Evolutionary conservation across 2,888 invertebrate genomes (phyloP).

Genomic region (Stenodema calcarata): DNA sequence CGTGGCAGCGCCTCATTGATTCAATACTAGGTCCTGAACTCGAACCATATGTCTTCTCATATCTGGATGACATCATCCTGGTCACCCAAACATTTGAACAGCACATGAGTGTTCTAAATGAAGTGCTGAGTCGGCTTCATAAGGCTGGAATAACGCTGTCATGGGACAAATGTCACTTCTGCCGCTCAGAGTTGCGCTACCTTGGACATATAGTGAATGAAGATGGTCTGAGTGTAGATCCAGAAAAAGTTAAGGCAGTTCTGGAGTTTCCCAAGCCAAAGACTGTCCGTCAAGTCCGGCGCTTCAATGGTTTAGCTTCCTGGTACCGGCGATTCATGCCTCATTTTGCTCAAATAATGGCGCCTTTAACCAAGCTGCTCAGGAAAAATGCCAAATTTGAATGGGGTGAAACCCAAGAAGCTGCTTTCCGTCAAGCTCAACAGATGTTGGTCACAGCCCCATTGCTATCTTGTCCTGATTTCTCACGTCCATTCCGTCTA

Average conservation of each 20-base stretch:
- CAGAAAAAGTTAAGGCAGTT: conserved; percentile 43
- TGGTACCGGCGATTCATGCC: conserved; percentile 57
- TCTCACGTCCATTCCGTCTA: conserved; percentile 41
- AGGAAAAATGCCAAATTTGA: conserved; percentile 49
- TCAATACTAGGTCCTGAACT: conserved; percentile 33
- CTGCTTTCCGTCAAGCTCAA: conserved; percentile 40
- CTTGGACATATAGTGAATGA: conserved; percentile 47
- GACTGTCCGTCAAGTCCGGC: conserved; percentile 23
- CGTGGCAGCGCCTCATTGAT: conserved; percentile 53
- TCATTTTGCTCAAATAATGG: conserved; percentile 53
- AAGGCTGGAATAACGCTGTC: conserved; percentile 16
- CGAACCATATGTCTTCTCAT: conserved; percentile 35
- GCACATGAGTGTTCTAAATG: neutral
- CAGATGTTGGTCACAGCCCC: conserved; percentile 46
- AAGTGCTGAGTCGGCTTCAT: neutral
- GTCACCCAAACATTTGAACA: conserved; percentile 26
- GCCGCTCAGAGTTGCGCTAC: conserved; percentile 25
- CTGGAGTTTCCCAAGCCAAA: conserved; percentile 34
- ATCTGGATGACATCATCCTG: conserved; percentile 20
- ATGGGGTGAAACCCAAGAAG: conserved; percentile 41
- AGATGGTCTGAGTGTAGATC: conserved; percentile 42
- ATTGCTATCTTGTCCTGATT: conserved; percentile 53
- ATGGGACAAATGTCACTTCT: conserved; percentile 41
- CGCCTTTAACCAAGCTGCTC: conserved; percentile 55
- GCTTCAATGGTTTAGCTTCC: conserved; percentile 46